Evolutionary conservation across 1,140 invertebrate species (phyloP).

Genomic region (Lysiphlebus fabarum): DNA sequence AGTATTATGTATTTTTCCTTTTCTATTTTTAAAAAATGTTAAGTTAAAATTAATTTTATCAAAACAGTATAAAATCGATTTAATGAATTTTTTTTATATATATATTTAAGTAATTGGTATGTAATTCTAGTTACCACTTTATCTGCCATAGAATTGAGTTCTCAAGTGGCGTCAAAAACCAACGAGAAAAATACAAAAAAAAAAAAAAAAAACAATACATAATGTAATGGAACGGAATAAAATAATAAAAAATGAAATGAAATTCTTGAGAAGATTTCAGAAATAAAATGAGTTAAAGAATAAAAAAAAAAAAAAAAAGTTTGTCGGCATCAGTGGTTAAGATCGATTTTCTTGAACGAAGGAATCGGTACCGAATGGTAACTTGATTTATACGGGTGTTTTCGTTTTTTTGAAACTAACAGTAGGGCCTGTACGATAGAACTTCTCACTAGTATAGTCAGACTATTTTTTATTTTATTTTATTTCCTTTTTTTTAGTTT

Average conservation of each 20-base stretch:
- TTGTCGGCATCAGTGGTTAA: slow-evolving; percentile 31
- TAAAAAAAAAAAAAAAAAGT: slow-evolving; percentile 23
- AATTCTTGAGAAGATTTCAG: not conserved
- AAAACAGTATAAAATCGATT: too few species aligned
- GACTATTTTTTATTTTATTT: too few species aligned
- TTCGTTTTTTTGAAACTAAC: slow-evolving; percentile 23
- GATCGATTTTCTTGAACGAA: slow-evolving; percentile 26
- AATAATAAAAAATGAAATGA: not conserved
- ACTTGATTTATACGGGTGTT: slow-evolving; percentile 43
- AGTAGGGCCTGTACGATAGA: not conserved
- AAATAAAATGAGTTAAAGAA: slow-evolving; percentile 8
- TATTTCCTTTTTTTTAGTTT: not conserved
- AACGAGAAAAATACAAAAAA: not conserved
- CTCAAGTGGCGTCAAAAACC: too few species aligned
- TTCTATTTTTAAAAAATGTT: too few species aligned
- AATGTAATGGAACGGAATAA: not conserved
- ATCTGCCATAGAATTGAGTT: too few species aligned
- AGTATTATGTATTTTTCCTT: too few species aligned
- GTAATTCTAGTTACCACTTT: too few species aligned
- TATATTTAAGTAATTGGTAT: too few species aligned
- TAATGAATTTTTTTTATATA: too few species aligned
- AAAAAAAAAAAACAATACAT: too few species aligned
- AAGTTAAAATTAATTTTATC: too few species aligned
- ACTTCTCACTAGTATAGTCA: not conserved
- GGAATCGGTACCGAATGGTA: slow-evolving; percentile 32